These are phyloP conservation scores for Dinothrombium tinctorium DNA, from an alignment of 1,140 invertebrate genomes.

Conservation along the genomic window DNA sequence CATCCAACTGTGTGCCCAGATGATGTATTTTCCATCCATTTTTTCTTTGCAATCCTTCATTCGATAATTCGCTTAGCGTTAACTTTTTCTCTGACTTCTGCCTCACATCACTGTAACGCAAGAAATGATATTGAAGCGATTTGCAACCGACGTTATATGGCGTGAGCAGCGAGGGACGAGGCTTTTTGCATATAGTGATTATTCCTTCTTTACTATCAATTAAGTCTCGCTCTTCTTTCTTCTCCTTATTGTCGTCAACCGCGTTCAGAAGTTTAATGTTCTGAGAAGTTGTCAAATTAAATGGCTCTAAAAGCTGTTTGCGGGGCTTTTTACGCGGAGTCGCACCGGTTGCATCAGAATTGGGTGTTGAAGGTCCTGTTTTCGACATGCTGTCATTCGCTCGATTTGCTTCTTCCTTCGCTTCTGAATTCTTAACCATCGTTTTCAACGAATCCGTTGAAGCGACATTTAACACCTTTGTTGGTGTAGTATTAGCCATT, in stretches of 20 bases:
- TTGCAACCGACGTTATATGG: slow-evolving; percentile 6
- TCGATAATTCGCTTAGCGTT: slow-evolving; percentile 62
- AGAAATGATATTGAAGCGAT: slow-evolving; percentile 50
- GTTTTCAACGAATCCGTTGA: too few species aligned
- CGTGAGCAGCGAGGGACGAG: slow-evolving; percentile 3
- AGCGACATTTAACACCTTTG: too few species aligned
- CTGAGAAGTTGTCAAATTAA: slow-evolving; percentile 5
- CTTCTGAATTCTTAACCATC: too few species aligned
- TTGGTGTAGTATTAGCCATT: too few species aligned
- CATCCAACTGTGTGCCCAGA: slow-evolving; percentile 70
- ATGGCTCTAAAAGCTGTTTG: slow-evolving; percentile 11
- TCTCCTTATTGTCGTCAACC: neutral
- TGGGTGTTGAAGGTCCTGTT: neutral
- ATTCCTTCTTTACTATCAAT: slow-evolving; percentile 1
- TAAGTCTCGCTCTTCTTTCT: neutral
- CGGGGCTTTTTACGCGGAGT: slow-evolving; percentile 10
- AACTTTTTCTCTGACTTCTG: slow-evolving; percentile 55
- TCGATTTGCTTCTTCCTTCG: too few species aligned
- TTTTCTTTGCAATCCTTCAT: slow-evolving; percentile 65
- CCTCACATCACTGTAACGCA: slow-evolving; percentile 60
- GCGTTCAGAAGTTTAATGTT: slow-evolving; percentile 1
- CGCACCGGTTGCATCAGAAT: neutral
- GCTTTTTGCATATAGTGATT: slow-evolving; percentile 1
- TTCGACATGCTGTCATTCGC: too few species aligned
- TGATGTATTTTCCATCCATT: slow-evolving; percentile 88